Base-by-base conservation (phyloP, 2,888 invertebrate species). In the Thecocarcelia acutangulata region DNA sequence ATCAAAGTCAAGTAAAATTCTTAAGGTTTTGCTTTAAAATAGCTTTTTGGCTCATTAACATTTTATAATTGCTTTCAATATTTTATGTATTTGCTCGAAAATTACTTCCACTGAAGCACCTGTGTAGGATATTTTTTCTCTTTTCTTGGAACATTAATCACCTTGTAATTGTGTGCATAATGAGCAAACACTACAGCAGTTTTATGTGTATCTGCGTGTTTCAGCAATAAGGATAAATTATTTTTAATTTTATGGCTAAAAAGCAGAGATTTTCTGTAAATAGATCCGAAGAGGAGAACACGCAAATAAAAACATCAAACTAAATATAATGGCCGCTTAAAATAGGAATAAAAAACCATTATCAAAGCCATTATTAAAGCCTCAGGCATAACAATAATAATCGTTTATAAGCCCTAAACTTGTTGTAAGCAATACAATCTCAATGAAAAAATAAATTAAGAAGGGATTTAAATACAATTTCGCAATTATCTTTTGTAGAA, bases 11-110 rank as follows among this genome's bases (percentile, higher is more conserved):
- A 54, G 1, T 8, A 17, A 15, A 13, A 5, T 44, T 44, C 42
- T 15, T n/a, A 1, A 48, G 4, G 42, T 19, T 19, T 21, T 40
- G 19, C 44, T 21, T 9, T 44, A 15, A 13, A 15, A 44, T 24
- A 61, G 4, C 9, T 46, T 46, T 46, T 0, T 5, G 13, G 13
- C 69, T 48, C 46, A 69, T 69, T 69, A 58, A 46, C 58, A 69
- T 58, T 69, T 69, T 48, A 48, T 69, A 69, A 69, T 58, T 58
- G 15, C 37, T 58, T 48, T 58, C 33, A 2, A 17, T 54, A n/a
- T 69, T 37, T 46, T 15, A 15, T 8, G 5, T 15, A 21, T 52
- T 24, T 69, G n/a, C 1, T 2, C 5, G 33, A 11, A 15, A 33
- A 58, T 69, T 48, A 3, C 48, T 58, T 56, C 1, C 8, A 12